Percentiles rank a stretch among this genome's conserved stretches.
Evolutionary conservation across 2,888 invertebrate genomes (phyloP).

Genomic region (Lissocephala sabroskyi): DNA sequence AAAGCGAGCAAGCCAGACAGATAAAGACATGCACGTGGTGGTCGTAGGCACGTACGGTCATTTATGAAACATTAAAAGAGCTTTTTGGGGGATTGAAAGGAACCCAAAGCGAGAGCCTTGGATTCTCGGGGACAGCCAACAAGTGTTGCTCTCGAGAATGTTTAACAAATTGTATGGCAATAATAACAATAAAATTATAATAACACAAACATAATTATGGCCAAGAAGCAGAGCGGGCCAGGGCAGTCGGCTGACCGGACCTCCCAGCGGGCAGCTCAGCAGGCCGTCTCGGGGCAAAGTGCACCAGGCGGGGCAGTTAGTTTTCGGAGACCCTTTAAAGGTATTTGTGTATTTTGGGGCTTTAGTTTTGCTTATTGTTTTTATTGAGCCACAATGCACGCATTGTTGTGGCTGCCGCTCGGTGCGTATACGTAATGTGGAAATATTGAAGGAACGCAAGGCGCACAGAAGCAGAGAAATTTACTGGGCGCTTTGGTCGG

Average conservation of each 20-base stretch:
- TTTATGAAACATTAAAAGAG: slow-evolving; percentile 39
- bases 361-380: slow-evolving; percentile 4
- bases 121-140: slow-evolving; percentile 8
- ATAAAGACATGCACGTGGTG: slow-evolving; percentile 4
- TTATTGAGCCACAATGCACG: slow-evolving; percentile 8
- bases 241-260: no score
- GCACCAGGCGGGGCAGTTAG: neutral
- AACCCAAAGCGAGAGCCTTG: neutral
- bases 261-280: slow-evolving; percentile 7
- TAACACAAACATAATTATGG: slow-evolving; percentile 13
- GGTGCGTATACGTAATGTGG: slow-evolving; percentile 7
- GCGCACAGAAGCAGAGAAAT: no score
- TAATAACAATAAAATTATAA: slow-evolving; percentile 28
- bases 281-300: slow-evolving; percentile 1
- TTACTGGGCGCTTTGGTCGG: no score
- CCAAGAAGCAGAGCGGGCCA: neutral
- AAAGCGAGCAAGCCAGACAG: neutral
- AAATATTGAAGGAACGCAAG: no score
- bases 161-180: slow-evolving; percentile 39
- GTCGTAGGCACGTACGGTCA: slow-evolving; percentile 39
- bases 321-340: neutral
- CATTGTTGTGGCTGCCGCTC: slow-evolving; percentile 4
- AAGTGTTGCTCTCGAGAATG: slow-evolving; percentile 10
- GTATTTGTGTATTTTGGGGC: neutral
- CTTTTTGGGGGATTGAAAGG: slow-evolving; percentile 21